Percentiles rank a stretch among this genome's conserved stretches.
phyloP scores from a whole-genome alignment of 2,888 invertebrate genomes.

The Cephalotes varians region DNA sequence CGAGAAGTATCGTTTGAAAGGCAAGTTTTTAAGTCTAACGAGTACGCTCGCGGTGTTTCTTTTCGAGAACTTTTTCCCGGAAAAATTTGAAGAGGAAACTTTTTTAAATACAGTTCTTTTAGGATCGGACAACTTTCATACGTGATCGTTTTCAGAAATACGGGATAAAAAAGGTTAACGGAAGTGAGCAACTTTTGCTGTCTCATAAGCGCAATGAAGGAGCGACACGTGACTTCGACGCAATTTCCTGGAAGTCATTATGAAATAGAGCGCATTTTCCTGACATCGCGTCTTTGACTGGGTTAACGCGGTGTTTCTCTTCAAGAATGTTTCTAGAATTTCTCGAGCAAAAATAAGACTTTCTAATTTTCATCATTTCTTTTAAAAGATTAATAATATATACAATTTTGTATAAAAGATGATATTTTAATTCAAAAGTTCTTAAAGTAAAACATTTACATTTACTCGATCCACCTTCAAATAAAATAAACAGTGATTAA shows the following conservation, averaged over 20 bases:
- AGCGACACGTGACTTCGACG: not conserved
- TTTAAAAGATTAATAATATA: not conserved
- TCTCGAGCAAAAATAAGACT: not conserved
- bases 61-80: conserved; percentile 1
- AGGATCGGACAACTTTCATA: not conserved
- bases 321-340: not conserved
- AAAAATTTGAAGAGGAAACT: not conserved
- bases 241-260: conserved; percentile 7
- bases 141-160: not conserved
- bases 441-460: not conserved
- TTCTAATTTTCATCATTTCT: not conserved
- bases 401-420: not conserved
- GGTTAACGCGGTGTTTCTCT: not conserved
- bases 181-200: too few species aligned
- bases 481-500: not conserved
- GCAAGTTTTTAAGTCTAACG: conserved; percentile 11
- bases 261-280: not conserved
- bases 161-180: conserved; percentile 5
- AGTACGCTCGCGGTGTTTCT: not conserved
- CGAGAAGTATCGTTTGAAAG: conserved; percentile 32
- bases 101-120: not conserved
- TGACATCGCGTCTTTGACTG: not conserved
- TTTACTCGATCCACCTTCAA: not conserved
- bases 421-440: not conserved
- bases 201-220: not conserved